Base-by-base conservation (phyloP, 64 coral and sea anemone species). In the Actinia tenebrosa region DNA sequence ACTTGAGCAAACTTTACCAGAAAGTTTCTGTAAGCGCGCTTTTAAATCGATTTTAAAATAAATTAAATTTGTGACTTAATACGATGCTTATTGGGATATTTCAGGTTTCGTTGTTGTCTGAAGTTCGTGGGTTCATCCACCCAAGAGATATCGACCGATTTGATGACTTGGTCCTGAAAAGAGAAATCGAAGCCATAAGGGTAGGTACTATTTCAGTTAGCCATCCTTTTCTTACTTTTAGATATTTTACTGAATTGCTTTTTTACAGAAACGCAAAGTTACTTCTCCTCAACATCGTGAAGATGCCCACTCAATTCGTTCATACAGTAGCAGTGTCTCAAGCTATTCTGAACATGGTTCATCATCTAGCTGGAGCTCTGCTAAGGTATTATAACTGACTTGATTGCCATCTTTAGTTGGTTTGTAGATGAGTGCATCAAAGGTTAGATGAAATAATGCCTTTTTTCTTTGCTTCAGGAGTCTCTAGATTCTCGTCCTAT, bases 91-190 rank as follows among this genome's bases (percentile, higher is more conserved):
- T 58, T 58, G 56, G 5, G 7, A 11, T 58, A 23, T 87, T 87
- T 77, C 37, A 97, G 94, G 85, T 90, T 56, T 93, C 94, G 8
- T 80, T 97, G 77, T 78, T 93, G 56, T 61, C 80, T 5, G 94
- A 97, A 86, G 87, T 97, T 78, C 82, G 94, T 92, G 88, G 88
- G 0, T 92, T 80, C 50, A 86, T 97, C 56, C 42, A 84, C 37
- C 88, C 94, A 15, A 93, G 62, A 88, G 94, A 97, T 82, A 87
- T 97, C 82, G 94, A 97, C 82, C 71, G 86, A 80, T 97, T 93
- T 54, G 94, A 97, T 45, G 94, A 96, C 58, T 30, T 96, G 14
- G 86, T 96, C 6, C 82, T 96, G 79, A 92, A 93, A 23, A 92
- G 87, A 46, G 94, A 96, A 90, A 93, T 96, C 2, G 88, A 96